Evolutionary conservation across 2,113 vertebrate species (phyloP).

Genomic region (Gymnorhina tibicen): DNA sequence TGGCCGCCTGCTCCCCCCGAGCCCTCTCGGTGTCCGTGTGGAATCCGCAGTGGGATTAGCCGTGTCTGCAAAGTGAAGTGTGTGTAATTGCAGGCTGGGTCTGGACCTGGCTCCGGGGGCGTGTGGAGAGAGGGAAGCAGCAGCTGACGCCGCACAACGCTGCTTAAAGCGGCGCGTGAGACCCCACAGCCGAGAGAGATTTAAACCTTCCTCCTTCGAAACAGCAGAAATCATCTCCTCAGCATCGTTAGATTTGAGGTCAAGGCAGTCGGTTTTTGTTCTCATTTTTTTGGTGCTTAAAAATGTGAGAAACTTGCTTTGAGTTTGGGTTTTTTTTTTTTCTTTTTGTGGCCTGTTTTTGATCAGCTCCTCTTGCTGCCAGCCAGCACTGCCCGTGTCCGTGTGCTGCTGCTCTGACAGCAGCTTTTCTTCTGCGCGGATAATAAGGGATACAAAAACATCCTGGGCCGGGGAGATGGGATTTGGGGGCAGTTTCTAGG

Average conservation of each 20-base stretch:
- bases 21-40: neutral
- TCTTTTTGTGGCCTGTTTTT: neutral
- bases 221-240: neutral
- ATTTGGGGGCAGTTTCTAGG: neutral
- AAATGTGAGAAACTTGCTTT: neutral
- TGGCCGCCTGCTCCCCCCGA: neutral
- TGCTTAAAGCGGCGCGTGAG: neutral
- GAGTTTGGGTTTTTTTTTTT: neutral
- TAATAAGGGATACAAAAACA: neutral
- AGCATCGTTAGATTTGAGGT: neutral
- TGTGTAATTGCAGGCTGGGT: neutral
- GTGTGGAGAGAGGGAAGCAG: neutral
- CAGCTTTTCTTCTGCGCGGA: neutral
- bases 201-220: neutral
- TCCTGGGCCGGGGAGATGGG: neutral
- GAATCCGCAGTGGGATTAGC: conserved; percentile 4
- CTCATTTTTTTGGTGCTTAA: neutral
- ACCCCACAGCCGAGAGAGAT: no score
- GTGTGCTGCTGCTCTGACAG: neutral
- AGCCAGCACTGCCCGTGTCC: neutral
- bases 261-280: neutral
- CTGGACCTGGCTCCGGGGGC: neutral
- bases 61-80: neutral
- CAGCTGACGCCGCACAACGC: neutral
- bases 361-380: neutral